A percentile compares a stretch with the other conserved stretches of the same genome.
phyloP scores from a whole-genome alignment of 2,113 vertebrate genomes.

The Corynorhinus townsendii region DNA sequence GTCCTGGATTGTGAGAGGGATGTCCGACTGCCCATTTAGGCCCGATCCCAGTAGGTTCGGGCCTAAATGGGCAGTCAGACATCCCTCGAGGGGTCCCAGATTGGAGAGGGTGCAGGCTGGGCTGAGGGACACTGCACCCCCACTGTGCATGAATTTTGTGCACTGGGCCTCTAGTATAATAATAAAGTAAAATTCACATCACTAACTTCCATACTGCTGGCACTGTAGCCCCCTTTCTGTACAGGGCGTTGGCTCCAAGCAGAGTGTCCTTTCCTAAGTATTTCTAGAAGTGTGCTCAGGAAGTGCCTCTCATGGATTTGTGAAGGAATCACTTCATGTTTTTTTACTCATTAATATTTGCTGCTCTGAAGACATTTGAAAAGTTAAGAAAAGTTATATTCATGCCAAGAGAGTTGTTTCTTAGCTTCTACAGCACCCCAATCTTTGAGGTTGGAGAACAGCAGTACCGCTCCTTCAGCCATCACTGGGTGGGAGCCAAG shows the following conservation, averaged over 20 bases:
- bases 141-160: too few relatives aligned
- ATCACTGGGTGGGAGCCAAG: neutral
- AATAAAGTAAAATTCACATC: neutral
- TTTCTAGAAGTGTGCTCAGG: neutral
- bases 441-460: neutral
- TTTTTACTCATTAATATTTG: neutral
- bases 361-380: neutral
- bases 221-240: neutral
- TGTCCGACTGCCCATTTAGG: too few relatives aligned
- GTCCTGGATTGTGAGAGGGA: too few relatives aligned
- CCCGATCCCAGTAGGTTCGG: too few relatives aligned
- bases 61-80: too few relatives aligned
- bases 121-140: too few relatives aligned
- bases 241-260: neutral
- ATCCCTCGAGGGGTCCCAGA: too few relatives aligned
- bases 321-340: neutral
- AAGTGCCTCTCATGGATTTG: neutral
- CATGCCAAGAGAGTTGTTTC: neutral
- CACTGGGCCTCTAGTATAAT: too few relatives aligned
- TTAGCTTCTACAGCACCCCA: neutral
- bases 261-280: neutral
- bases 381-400: neutral
- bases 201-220: neutral
- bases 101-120: too few relatives aligned
- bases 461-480: fast-evolving